phyloP scores from a whole-genome alignment of 2,888 invertebrate genomes.

The Dolichopus griseipennis region DNA sequence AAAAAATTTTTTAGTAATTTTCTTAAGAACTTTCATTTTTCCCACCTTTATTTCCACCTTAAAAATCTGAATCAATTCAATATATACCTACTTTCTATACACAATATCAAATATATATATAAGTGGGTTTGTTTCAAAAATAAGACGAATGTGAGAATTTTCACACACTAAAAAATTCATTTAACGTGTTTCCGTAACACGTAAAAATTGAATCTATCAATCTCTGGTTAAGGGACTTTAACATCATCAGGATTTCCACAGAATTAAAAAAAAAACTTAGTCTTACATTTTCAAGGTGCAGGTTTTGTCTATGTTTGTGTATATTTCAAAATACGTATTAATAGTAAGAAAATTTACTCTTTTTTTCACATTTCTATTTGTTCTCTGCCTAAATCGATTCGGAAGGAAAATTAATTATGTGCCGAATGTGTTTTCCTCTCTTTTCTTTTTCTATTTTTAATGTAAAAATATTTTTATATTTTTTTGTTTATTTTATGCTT shows the following conservation, averaged over 20 bases:
- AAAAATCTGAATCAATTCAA: not conserved
- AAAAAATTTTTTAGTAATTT: too few species aligned
- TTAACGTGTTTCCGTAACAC: not conserved
- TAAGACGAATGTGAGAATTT: not conserved
- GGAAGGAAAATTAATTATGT: slow-evolving; percentile 9
- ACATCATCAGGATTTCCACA: not conserved
- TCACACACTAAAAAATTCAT: not conserved
- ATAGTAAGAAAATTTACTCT: not conserved
- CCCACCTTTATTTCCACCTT: not conserved
- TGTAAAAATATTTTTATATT: not conserved
- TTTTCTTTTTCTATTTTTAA: not conserved
- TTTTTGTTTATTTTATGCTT: not conserved
- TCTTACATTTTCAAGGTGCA: not conserved
- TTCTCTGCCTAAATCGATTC: not conserved
- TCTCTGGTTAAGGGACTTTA: slow-evolving; percentile 8
- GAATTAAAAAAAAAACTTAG: not conserved
- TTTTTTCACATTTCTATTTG: not conserved
- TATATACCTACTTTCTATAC: not conserved
- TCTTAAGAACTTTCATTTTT: not conserved
- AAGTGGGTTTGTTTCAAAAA: not conserved
- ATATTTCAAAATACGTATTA: not conserved
- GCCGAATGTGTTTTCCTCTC: slow-evolving; percentile 5
- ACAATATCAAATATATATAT: not conserved
- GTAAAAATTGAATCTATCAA: slow-evolving; percentile 8
- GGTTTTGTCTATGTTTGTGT: not conserved